phyloP scores from a whole-genome alignment of 30 jellyfish, hydroid and myxozoan genomes.

The Sanderia malayensis region DNA sequence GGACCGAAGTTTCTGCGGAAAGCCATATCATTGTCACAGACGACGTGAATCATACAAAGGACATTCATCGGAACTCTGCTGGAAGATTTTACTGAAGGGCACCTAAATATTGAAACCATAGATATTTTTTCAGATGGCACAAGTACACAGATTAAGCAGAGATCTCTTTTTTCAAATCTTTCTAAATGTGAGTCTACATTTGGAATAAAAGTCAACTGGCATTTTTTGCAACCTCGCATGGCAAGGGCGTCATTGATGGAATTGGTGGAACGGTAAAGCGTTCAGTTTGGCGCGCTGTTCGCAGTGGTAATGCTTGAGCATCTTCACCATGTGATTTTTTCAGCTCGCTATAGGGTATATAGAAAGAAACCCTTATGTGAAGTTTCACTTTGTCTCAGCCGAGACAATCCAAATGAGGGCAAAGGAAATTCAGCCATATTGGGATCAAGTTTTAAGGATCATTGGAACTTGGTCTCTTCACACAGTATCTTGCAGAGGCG shows the following conservation, averaged over 20 bases:
- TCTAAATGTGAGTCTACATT: constrained; percentile 15
- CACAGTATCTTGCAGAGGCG: constrained; percentile 23
- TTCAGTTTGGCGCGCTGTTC: constrained; percentile 36
- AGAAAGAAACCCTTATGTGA: too few relatives aligned
- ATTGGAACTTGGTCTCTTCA: constrained; percentile 17
- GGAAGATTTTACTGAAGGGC: constrained; percentile 18
- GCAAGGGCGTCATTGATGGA: constrained; percentile 41
- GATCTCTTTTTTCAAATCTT: constrained; percentile 43
- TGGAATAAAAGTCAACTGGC: constrained; percentile 18
- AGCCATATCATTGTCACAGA: constrained; percentile 33
- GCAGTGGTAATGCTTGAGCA: constrained; percentile 17
- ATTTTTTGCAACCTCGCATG: constrained; percentile 45
- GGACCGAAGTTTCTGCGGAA: constrained; percentile 18
- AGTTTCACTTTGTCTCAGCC: constrained; percentile 26
- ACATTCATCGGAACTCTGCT: constrained; percentile 22
- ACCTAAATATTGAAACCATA: constrained; percentile 10
- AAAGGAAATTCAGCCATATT: constrained; percentile 25
- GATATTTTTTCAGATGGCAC: constrained; percentile 33
- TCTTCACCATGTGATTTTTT: background rate
- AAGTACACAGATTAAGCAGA: constrained; percentile 29
- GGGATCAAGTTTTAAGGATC: constrained; percentile 28
- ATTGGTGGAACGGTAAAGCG: constrained; percentile 49
- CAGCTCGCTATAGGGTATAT: background rate
- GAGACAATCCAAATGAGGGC: constrained; percentile 24
- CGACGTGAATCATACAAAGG: constrained; percentile 25